Evolutionary conservation across 1,140 invertebrate genomes (phyloP), one percentile per base, ranked within the genome.

Genomic region (Polyergus mexicanus): DNA sequence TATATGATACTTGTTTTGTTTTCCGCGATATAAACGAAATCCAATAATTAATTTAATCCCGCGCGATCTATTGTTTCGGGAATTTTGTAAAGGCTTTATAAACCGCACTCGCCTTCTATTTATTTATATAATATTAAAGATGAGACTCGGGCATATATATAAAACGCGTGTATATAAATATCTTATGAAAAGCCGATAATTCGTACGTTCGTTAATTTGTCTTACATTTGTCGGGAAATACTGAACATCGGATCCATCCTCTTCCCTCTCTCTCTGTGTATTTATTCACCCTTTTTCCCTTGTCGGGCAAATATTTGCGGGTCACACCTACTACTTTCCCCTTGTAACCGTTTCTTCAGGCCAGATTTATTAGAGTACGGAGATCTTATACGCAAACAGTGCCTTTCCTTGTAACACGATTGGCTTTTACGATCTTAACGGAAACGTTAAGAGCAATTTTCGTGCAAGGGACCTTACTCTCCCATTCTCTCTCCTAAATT

Each of bases 271-370:
- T n/a, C n/a, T n/a, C n/a, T 44, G 58, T 35, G 66, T 65, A 60
- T 25, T 72, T 58, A 83, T 74, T 84, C 87, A 32, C 13, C 28
- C 58, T 54, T 88, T 71, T 51, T 62, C 51, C n/a, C 25, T 68
- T 54, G 44, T 47, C 58, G 32, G 2, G 54, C 88, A 89, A 89
- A 89, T 89, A 88, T 89, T 89, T 89, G 86, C 71, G 10, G 83
- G 38, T 63, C 62, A 44, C 63, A 72, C 44, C 54, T 16, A 60
- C 54, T 41, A 74, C 62, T 41, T 35, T 68, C 72, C 65, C 51
- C 58, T 84, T 11, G 71, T 32, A 68, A 32, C 32, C 71, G 16
- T 58, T 56, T 63, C 54, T 69, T 80, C 76, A 25, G 22, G 28
- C 10, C 47, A 85, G 54, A 80, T 81, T 88, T 81, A 58, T 62